Evolutionary conservation across 2,113 vertebrate genomes (phyloP), one percentile per base, ranked within the genome.

Genomic region (Gulo gulo): DNA sequence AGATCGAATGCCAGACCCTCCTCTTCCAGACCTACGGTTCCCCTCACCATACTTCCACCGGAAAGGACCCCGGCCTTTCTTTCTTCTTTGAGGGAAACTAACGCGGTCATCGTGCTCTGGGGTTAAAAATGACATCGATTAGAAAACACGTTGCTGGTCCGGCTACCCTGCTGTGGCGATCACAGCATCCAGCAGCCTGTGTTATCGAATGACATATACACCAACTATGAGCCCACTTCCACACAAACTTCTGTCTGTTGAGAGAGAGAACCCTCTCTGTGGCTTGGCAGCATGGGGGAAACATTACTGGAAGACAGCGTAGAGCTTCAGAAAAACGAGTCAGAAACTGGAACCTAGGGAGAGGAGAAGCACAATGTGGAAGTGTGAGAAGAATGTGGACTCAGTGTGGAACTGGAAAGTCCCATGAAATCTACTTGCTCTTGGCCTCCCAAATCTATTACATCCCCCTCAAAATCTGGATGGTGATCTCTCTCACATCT

Each of bases 101-200:
- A 99, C 98, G 10, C 99, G 98, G 63, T 99, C 99, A 94, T 99
- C 99, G 6, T 99, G 99, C 73, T 99, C 99, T 99, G 88, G 16
- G 69, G 15, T 69, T 31, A 74, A 16, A 85, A 95, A 63, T 39
- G n/a, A 91, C 31, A 50, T 26, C 26, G 34, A 26, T 95, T 18
- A 91, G 80, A 80, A 84, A 34, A n/a, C 6, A 39, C 0, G 34
- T 45, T 34, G 39, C 29, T 79, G 23, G 50, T 16, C 20, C 20
- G n/a, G 42, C 34, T 50, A 31, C 23, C 10, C 76, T 18, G 76
- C 69, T 24, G 31, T 42, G 45, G 74, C 21, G 36, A 31, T 26
- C n/a, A 15, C 42, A 57, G 29, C 14, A 79, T 21, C 47, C 55
- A 39, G 76, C 39, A 63, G 6, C 23, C 24, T 52, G 31, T 7